Base-by-base conservation (phyloP, 2,797 vertebrate species). In the Oreochromis mossambicus region DNA sequence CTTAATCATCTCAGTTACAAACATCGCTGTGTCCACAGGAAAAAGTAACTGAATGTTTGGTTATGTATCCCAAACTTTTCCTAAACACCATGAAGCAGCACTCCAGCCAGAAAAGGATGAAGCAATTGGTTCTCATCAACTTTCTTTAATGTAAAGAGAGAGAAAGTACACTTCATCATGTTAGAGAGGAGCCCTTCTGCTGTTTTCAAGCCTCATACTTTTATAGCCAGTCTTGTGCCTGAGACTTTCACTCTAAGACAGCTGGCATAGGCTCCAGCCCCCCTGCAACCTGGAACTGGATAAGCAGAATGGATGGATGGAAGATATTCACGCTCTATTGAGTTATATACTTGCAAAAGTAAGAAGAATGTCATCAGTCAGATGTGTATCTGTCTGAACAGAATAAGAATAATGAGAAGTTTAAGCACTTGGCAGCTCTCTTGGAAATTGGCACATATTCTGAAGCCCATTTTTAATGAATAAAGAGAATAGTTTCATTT, bases 141-240 rank as follows among this genome's bases (percentile, higher is more conserved):
- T 6, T 68, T 68, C 3, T n/a, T 32, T 48, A 19, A 46, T 75
- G 43, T 48, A 0, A 73, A 29, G 46, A 8, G 5, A 70, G 6
- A 29, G 68, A 48, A 12, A 50, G 70, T 8, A 8, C 2, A 50
- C 43, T n/a, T 12, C 43, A 1, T n/a, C 1, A 8, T 32, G 15
- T 29, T 48, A 48, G 43, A 2, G 10, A 7, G 41, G 41, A 19
- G 7, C 26, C 9, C 7, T 19, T 19, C 24, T 26, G 43, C 24
- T 8, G 9, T 7, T 3, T 48, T 0, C 0, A 46, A 73, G 1
- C 24, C 26, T 73, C 6, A 0, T 0, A 8, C 17, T n/a, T 13
- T 63, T 1, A 36, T 12, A 63, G 36, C 17, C 29, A 32, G 29
- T 10, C 29, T 61, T n/a, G 9, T 63, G 58, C 1, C 32, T 63